Evolutionary conservation across 2,113 vertebrate species (phyloP).

Genomic region (Glaucomys volans): DNA sequence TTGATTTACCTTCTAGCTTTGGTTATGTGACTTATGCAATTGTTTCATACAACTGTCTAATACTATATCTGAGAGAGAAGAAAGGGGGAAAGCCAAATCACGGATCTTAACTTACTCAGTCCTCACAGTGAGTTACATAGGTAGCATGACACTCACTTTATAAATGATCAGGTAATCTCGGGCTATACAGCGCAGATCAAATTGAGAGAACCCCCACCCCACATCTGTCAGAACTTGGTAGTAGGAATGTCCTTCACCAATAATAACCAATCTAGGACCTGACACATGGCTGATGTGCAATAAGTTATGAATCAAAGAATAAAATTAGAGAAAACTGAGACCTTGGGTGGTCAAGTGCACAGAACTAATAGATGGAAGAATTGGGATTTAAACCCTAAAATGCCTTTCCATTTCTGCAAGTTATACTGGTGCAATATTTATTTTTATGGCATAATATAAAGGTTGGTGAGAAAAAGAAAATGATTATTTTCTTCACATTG

Average conservation of each 20-base stretch:
- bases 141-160: not conserved
- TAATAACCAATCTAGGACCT: not conserved
- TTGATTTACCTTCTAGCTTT: not conserved
- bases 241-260: not conserved
- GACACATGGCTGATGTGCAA: not conserved
- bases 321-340: not conserved
- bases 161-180: not conserved
- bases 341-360: not conserved
- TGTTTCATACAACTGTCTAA: not conserved
- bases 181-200: not conserved
- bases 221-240: not conserved
- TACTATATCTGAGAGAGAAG: not conserved
- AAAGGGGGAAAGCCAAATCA: not conserved
- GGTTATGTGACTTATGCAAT: not conserved
- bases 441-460: not conserved
- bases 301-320: constrained; percentile 46
- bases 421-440: not conserved
- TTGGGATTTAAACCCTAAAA: not conserved
- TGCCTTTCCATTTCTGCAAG: not conserved
- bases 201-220: not conserved
- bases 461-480: not conserved
- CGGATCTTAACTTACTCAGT: not conserved
- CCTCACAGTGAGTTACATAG: not conserved
- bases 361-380: not conserved
- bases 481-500: not conserved